Conservation (phyloP, 2,888 invertebrate species). For the Cordilura impudica region DNA sequence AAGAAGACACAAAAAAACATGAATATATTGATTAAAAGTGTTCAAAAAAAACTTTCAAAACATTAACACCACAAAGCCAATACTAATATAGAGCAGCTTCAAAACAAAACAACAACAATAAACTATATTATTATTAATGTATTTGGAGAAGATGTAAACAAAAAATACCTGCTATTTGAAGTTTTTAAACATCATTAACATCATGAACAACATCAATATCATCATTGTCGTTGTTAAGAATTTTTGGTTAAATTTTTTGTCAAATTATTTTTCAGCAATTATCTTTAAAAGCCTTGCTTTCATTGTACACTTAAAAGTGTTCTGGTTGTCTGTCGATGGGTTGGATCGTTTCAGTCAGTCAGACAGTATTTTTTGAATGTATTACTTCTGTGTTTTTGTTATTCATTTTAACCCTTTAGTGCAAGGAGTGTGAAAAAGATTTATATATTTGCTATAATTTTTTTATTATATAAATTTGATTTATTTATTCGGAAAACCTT, state of each 20-base stretch:
- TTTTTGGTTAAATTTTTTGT: too few species aligned
- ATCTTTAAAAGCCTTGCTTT: conserved; percentile 28
- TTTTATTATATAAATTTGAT: too few species aligned
- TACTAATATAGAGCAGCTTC: too few species aligned
- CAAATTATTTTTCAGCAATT: conserved; percentile 16
- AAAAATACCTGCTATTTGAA: conserved; percentile 25
- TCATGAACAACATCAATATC: conserved; percentile 5
- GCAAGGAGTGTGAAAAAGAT: too few species aligned
- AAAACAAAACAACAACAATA: conserved; percentile 16
- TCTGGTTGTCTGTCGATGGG: not conserved
- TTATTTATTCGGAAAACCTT: too few species aligned
- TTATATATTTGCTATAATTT: too few species aligned
- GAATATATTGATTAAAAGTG: conserved; percentile 19
- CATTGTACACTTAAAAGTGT: not conserved
- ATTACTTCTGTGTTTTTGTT: not conserved
- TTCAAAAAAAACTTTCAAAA: conserved; percentile 13
- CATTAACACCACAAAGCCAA: conserved; percentile 22
- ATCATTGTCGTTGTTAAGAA: conserved; percentile 21
- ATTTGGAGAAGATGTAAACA: not conserved
- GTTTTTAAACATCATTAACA: conserved; percentile 2
- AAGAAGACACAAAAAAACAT: too few species aligned
- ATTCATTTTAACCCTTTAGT: not conserved
- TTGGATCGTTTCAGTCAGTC: not conserved
- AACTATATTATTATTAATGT: conserved; percentile 48
- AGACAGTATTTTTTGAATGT: too few species aligned